Evolutionary conservation across 53 echinoderm and acorn worm genomes (phyloP).

Genomic region (Holothuria leucospilota): DNA sequence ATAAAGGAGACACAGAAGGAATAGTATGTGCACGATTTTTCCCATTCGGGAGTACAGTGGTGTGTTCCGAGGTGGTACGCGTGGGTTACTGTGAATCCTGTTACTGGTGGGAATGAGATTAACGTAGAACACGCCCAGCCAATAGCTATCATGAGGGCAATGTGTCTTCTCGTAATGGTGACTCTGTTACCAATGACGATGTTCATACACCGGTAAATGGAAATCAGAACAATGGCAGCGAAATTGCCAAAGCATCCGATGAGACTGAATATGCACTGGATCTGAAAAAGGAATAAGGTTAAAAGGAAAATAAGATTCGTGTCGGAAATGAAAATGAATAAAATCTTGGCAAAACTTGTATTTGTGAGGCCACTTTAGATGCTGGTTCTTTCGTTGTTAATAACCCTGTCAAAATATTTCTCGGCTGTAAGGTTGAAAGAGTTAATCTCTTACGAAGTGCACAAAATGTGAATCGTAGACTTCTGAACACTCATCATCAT

Average conservation of each 20-base stretch:
- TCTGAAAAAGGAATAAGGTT: background rate
- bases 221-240: conserved; percentile 26
- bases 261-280: conserved; percentile 16
- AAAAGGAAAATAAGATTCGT: no score
- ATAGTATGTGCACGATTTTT: conserved; percentile 10
- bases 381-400: no score
- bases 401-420: no score
- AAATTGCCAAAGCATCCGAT: conserved; percentile 20
- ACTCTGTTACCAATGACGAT: background rate
- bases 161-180: background rate
- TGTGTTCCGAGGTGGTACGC: conserved; percentile 23
- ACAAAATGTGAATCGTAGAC: no score
- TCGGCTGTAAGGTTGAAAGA: no score
- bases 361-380: no score
- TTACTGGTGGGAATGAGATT: conserved; percentile 2
- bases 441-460: no score
- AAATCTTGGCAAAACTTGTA: no score
- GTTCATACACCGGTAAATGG: conserved; percentile 13
- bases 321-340: no score
- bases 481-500: no score
- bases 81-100: background rate
- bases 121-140: background rate
- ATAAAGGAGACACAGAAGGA: background rate
- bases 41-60: conserved; percentile 34
- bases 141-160: conserved; percentile 4